These are phyloP conservation scores for Pterois miles DNA, from an alignment of 2,797 vertebrate species.

Conservation along the genomic window DNA sequence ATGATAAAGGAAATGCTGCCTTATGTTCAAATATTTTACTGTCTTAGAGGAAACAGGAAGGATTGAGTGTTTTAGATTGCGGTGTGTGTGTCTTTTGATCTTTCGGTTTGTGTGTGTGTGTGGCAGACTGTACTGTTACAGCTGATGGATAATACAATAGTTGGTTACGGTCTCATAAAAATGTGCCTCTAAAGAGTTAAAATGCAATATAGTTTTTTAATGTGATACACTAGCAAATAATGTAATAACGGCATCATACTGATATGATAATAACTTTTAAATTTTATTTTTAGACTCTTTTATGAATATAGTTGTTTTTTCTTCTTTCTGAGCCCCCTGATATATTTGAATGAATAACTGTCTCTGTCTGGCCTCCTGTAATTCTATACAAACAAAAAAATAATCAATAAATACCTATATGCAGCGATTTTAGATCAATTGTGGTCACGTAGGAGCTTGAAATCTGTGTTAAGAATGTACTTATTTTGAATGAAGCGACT, in stretches of 20 bases:
- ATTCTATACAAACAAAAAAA: constrained; percentile 3
- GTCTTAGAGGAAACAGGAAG: constrained; percentile 74
- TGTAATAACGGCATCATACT: background rate
- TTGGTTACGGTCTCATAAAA: constrained; percentile 55
- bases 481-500: background rate
- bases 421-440: background rate
- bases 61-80: constrained; percentile 68
- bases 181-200: constrained; percentile 51
- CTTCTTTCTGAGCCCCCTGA: background rate
- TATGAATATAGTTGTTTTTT: background rate
- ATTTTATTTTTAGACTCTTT: too few species aligned
- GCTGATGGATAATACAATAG: constrained; percentile 46
- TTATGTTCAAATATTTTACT: constrained; percentile 91
- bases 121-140: constrained; percentile 1
- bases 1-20: constrained; percentile 92
- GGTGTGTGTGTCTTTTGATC: constrained; percentile 44
- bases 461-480: background rate
- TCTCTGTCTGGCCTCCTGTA: background rate
- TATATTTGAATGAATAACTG: background rate
- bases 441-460: background rate
- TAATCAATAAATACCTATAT: background rate
- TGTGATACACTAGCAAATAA: constrained; percentile 34
- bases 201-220: constrained; percentile 56
- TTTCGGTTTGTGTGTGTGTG: constrained; percentile 25
- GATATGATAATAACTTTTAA: background rate